These are phyloP conservation scores for Enteromius trimaculatus DNA, from an alignment of 2,797 vertebrate species.

Conservation along the genomic window DNA sequence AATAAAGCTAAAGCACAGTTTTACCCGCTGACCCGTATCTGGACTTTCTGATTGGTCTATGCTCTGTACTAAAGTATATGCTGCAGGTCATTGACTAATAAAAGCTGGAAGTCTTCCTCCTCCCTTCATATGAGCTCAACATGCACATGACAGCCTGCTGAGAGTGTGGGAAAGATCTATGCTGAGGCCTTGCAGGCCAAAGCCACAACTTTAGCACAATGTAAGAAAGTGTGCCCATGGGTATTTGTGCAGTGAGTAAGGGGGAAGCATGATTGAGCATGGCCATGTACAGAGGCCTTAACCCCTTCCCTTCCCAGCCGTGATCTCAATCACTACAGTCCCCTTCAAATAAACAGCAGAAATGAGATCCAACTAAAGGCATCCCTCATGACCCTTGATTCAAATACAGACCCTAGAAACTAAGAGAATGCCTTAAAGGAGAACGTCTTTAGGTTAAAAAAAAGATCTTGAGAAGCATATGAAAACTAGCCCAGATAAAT, in stretches of 20 bases:
- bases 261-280: slow-evolving; percentile 51
- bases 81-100: slow-evolving; percentile 10
- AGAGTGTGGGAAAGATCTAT: slow-evolving; percentile 64
- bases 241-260: slow-evolving; percentile 48
- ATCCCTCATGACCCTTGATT: slow-evolving; percentile 34
- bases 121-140: slow-evolving; percentile 6
- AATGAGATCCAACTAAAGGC: slow-evolving; percentile 52
- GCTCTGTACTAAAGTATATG: background rate
- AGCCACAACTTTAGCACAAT: slow-evolving; percentile 43
- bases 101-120: slow-evolving; percentile 8
- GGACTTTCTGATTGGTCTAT: slow-evolving; percentile 14
- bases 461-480: slow-evolving; percentile 10
- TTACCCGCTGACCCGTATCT: background rate
- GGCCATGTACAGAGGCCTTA: slow-evolving; percentile 39
- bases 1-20: background rate
- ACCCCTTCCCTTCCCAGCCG: slow-evolving; percentile 39
- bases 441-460: slow-evolving; percentile 20
- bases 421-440: background rate
- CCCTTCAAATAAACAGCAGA: slow-evolving; percentile 57
- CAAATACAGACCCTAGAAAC: slow-evolving; percentile 33
- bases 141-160: slow-evolving; percentile 17
- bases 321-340: slow-evolving; percentile 42
- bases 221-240: slow-evolving; percentile 50
- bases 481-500: background rate
- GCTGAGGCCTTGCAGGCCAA: slow-evolving; percentile 37